Evolutionary conservation across 2,888 invertebrate genomes (phyloP).

Genomic region (Eupithecia tripunctaria): DNA sequence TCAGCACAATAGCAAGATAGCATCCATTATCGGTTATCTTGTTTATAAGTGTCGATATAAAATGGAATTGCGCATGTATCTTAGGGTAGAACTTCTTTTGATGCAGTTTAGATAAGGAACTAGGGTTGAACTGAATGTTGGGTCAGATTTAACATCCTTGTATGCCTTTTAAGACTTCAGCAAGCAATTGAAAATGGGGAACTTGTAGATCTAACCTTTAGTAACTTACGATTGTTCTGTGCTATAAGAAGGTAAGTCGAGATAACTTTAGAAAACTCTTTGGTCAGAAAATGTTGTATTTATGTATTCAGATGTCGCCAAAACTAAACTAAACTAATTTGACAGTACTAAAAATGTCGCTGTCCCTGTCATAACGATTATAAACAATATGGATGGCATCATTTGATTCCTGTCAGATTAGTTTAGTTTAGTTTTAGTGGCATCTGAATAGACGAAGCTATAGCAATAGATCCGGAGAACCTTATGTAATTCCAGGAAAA

Average conservation of each 20-base stretch:
- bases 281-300: no score
- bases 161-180: not conserved
- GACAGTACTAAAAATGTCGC: no score
- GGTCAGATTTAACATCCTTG: not conserved
- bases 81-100: slow-evolving; percentile 64
- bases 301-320: no score
- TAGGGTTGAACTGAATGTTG: slow-evolving; percentile 22
- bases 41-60: slow-evolving; percentile 66
- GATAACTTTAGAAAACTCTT: not conserved
- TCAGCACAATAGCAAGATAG: slow-evolving; percentile 51
- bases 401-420: no score
- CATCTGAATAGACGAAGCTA: no score
- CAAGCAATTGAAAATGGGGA: not conserved
- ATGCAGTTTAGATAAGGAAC: slow-evolving; percentile 77
- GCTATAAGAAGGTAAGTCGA: no score
- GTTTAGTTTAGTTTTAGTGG: no score
- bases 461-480: no score
- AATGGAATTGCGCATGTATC: slow-evolving; percentile 59
- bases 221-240: not conserved
- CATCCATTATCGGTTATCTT: slow-evolving; percentile 54
- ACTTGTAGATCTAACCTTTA: not conserved
- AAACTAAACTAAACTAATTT: no score
- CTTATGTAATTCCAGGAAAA: no score
- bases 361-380: no score
- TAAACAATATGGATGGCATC: no score